A percentile compares a stretch with the other conserved stretches of the same genome.
phyloP scores from a whole-genome alignment of 1,140 invertebrate species.

The Ceratosolen fusciceps region DNA sequence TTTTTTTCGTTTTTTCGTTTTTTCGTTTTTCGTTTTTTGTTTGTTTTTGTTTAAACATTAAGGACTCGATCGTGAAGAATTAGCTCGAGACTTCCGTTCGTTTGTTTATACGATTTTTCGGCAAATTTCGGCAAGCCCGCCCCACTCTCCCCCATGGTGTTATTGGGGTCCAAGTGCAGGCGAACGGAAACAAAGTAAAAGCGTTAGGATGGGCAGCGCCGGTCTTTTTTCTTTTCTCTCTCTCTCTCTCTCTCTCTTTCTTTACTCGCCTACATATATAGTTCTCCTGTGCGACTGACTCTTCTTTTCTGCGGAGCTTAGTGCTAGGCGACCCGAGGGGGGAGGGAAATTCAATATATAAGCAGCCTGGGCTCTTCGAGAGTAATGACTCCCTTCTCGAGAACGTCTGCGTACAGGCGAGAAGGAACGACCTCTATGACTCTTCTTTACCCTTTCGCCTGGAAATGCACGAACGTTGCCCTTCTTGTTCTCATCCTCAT shows the following conservation, averaged over 20 bases:
- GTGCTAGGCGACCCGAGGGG: neutral
- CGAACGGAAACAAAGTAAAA: slow-evolving; percentile 6
- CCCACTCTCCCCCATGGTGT: no score
- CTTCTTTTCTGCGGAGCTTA: neutral
- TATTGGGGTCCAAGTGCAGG: slow-evolving; percentile 15
- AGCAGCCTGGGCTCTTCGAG: neutral
- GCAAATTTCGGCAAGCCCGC: no score
- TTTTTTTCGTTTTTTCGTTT: no score
- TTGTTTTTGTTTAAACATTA: no score
- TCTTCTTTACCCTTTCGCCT: neutral
- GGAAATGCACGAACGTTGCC: neutral
- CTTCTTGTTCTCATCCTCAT: no score
- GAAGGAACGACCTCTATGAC: neutral
- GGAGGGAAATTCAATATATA: neutral
- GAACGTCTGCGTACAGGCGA: neutral
- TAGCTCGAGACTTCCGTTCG: no score
- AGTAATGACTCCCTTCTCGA: slow-evolving; percentile 34
- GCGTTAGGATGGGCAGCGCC: slow-evolving; percentile 31
- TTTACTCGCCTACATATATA: no score
- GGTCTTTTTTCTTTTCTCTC: neutral
- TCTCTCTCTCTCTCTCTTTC: neutral
- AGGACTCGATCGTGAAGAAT: no score
- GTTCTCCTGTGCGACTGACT: no score
- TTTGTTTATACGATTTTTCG: neutral
- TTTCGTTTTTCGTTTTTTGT: no score